A percentile compares a stretch with the other conserved stretches of the same genome.
phyloP scores from a whole-genome alignment of 2,888 invertebrate species.

The Idaea biselata region DNA sequence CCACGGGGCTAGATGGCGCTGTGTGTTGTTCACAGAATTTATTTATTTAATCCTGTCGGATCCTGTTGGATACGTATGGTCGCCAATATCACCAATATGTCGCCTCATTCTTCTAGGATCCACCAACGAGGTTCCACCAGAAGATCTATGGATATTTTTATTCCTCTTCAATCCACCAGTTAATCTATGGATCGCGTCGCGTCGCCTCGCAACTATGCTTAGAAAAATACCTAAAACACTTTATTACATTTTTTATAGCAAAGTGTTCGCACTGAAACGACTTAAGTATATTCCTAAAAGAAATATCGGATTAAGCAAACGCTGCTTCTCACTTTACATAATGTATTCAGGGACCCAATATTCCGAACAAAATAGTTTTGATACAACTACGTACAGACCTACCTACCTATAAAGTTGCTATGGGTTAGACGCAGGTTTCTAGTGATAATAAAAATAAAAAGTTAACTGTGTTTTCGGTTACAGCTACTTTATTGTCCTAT shows the following conservation, averaged over 20 bases:
- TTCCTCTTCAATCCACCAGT: too few species aligned
- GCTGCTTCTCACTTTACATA: constrained; percentile 42
- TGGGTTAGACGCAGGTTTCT: constrained; percentile 22
- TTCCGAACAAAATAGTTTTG: constrained; percentile 47
- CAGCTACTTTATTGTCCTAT: neutral
- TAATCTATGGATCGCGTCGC: too few species aligned
- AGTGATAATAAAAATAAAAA: constrained; percentile 15
- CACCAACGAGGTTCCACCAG: too few species aligned
- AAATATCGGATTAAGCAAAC: constrained; percentile 21
- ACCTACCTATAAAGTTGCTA: constrained; percentile 15
- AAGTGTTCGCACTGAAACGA: constrained; percentile 3
- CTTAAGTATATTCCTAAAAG: constrained; percentile 11
- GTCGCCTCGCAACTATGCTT: too few species aligned
- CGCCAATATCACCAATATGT: too few species aligned
- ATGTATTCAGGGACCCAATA: constrained; percentile 55
- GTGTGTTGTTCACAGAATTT: too few species aligned
- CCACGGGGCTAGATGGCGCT: too few species aligned
- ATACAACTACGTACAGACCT: constrained; percentile 24
- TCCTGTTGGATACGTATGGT: too few species aligned
- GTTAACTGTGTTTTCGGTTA: neutral
- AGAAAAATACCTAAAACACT: neutral
- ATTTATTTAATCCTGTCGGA: too few species aligned
- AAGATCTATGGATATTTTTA: too few species aligned
- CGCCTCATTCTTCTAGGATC: too few species aligned
- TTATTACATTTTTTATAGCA: constrained; percentile 1